Evolutionary conservation across 2,888 invertebrate genomes (phyloP).

Genomic region (Platycheirus albimanus): DNA sequence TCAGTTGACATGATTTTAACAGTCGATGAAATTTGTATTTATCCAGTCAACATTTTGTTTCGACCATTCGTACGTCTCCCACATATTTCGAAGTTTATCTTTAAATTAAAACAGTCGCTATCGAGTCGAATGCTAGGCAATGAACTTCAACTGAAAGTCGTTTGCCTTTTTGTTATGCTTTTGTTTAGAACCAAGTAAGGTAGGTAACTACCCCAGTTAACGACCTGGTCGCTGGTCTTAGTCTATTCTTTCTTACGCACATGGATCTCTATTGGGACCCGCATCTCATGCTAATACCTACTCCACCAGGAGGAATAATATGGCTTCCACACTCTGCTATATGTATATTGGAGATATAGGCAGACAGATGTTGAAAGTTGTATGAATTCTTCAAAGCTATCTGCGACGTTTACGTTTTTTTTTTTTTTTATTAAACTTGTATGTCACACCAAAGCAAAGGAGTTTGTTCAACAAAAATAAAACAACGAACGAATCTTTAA

Average conservation of each 20-base stretch:
- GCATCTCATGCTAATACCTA: conserved; percentile 54
- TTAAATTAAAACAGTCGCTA: too few species aligned
- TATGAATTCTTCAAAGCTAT: conserved; percentile 26
- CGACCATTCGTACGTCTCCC: too few species aligned
- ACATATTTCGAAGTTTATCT: too few species aligned
- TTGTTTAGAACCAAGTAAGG: neutral
- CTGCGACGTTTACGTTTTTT: conserved; percentile 12
- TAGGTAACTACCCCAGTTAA: conserved; percentile 15
- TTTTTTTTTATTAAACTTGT: neutral
- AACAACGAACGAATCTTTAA: conserved; percentile 22
- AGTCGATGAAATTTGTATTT: too few species aligned
- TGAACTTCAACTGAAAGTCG: conserved; percentile 29
- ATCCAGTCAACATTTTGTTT: too few species aligned
- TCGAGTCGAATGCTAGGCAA: too few species aligned
- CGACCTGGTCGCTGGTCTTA: conserved; percentile 9
- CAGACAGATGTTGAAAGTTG: conserved; percentile 58
- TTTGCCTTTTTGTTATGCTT: neutral
- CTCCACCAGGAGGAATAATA: conserved; percentile 45
- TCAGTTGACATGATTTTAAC: too few species aligned
- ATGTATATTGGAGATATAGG: conserved; percentile 20
- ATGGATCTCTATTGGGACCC: conserved; percentile 53
- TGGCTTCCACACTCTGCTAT: conserved; percentile 35
- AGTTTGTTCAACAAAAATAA: conserved; percentile 8
- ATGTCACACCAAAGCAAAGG: conserved; percentile 23
- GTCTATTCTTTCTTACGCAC: conserved; percentile 9